Base-by-base conservation (phyloP, 2,888 invertebrate genomes). In the Diadromus collaris region DNA sequence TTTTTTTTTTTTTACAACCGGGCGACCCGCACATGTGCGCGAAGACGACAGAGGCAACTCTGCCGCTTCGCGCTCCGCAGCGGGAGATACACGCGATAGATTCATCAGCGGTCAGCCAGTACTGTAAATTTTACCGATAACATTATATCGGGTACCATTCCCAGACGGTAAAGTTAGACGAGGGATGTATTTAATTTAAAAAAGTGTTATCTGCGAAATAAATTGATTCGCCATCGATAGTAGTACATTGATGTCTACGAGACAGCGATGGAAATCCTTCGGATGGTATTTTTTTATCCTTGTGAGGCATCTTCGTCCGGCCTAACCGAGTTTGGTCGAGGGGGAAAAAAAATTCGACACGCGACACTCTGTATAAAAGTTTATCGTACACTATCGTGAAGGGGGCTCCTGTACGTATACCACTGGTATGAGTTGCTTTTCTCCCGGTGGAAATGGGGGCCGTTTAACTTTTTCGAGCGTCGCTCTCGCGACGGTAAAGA, bases 381-480 rank as follows among this genome's bases (percentile, higher is more conserved):
- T 78, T 69, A 69, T 69, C 65, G 64, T 60, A 58, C 32, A 41
- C 68, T 27, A 24, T 56, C 48, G 60, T 44, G 60, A 46, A 34
- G 63, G 10, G 41, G 60, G 51, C 32, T 41, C 32, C 46, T 27
- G 56, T 61, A 44, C 56, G 61, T 69, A 74, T 60, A 71, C 56
- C 32, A 27, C 51, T 48, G 46, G 69, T 68, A 78, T 80, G 10
- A 10, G 76, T 81, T 81, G 77, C 80, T 81, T 76, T 65, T 80
- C 78, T 64, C 68, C 48, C 68, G 44, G 67, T 70, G 75, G 72
- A 71, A 78, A 13, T 4, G 70, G 72, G 73, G 70, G 70, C 71
- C 73, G 81, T 74, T 78, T 74, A 81, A 81, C 73, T 81, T 81
- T 81, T 79, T 78, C 70, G 65, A 72, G 68, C 67, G 69, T 73